Conservation (phyloP, 2,888 invertebrate species). For the Hyalella azteca region DNA sequence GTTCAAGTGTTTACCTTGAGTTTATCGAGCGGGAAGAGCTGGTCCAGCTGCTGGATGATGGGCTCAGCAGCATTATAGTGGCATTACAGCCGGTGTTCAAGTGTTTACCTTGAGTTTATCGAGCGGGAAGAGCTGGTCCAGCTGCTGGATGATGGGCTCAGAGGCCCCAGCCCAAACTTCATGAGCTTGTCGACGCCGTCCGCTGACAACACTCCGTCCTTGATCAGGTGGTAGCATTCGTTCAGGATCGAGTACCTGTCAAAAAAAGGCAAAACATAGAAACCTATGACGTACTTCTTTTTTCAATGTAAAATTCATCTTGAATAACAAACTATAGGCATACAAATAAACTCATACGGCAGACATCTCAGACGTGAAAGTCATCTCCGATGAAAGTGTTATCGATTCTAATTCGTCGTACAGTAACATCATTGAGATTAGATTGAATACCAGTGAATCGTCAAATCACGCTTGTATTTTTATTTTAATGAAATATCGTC, state of each 20-base stretch:
- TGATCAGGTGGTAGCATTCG: slow-evolving; percentile 88
- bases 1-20: neutral
- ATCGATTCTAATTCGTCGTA: too few species aligned
- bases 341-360: too few species aligned
- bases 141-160: slow-evolving; percentile 92
- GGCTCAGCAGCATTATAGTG: neutral
- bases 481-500: too few species aligned
- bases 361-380: too few species aligned
- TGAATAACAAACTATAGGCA: too few species aligned
- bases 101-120: slow-evolving; percentile 83
- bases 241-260: slow-evolving; percentile 86
- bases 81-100: neutral
- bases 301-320: too few species aligned
- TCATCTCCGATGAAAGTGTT: too few species aligned
- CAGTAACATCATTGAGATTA: too few species aligned
- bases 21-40: neutral
- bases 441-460: too few species aligned
- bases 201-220: slow-evolving; percentile 82
- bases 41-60: neutral
- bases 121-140: slow-evolving; percentile 93
- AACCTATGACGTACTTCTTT: too few species aligned
- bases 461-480: too few species aligned
- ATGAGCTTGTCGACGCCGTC: slow-evolving; percentile 92
- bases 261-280: too few species aligned
- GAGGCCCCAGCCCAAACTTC: slow-evolving; percentile 90